Base-by-base conservation (phyloP, 2,888 invertebrate genomes). In the Acleris cristana region DNA sequence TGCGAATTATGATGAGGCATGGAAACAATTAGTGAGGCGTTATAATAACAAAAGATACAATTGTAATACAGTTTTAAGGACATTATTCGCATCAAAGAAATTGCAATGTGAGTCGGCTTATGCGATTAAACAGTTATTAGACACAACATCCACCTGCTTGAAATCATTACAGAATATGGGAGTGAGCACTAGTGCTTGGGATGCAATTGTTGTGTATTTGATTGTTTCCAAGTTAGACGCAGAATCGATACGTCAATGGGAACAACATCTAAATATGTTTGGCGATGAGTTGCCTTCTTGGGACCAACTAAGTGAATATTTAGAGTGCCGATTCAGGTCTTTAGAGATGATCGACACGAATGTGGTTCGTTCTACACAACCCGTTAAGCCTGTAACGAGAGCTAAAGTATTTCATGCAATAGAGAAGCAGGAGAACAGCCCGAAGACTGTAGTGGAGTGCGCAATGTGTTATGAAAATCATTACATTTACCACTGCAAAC, bases 11-110 rank as follows among this genome's bases (percentile, higher is more conserved):
- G 30, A 53, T 3, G 71, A 71, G 26, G 71, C 73, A 0, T 76
- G 74, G 74, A 52, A 61, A 8, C 64, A 64, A 65, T 59, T 76
- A 48, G 56, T 34, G 3, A 23, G 62, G n/a, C 68, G 74, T 3
- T 76, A 75, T 26, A 60, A 66, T 52, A 76, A 76, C 44, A 73
- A 73, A 45, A 52, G 71, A 48, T 70, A 70, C 23, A 74, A 72
- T 19, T 67, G 56, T 8, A 74, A 74, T 34, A 65, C 57, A 7
- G 65, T 74, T 21, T 8, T 76, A 49, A 74, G 67, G n/a, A 57
- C 3, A 2, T 61, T 76, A 18, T 72, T 76, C 57, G 19, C 56
- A 2, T 70, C 64, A 44, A 71, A 70, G 51, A 14, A 54, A 4
- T 62, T 76, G 1, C 55, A 34, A 5, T 4, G 8, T 8, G 74